These are phyloP conservation scores for Idaea biselata DNA, from an alignment of 2,888 invertebrate genomes.

Conservation along the genomic window DNA sequence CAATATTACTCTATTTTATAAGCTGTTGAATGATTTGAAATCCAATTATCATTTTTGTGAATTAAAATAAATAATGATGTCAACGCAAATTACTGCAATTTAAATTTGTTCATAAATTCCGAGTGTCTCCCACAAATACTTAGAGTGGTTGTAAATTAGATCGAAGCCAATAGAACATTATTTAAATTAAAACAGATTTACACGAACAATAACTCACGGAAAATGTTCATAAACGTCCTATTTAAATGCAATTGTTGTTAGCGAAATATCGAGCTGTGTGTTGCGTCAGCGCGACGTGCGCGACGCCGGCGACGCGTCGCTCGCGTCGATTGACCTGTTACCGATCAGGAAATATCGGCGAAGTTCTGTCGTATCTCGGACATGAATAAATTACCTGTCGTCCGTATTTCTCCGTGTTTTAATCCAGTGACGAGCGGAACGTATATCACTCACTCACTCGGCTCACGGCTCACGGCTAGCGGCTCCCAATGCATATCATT, in stretches of 20 bases:
- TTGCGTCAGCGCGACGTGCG: background rate
- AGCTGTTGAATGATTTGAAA: background rate
- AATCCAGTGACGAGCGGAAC: conserved; percentile 19
- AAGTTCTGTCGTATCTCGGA: conserved; percentile 6
- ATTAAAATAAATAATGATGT: background rate
- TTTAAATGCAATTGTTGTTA: background rate
- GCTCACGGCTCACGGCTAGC: background rate
- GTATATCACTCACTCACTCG: conserved; percentile 19
- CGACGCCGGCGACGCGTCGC: background rate
- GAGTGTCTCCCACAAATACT: background rate
- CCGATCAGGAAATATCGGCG: conserved; percentile 24
- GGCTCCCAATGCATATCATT: conserved; percentile 24
- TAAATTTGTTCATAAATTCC: background rate
- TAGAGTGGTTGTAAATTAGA: background rate
- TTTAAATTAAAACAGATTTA: background rate
- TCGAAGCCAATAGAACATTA: background rate
- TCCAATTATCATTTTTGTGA: background rate
- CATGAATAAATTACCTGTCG: conserved; percentile 23
- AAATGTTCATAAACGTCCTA: background rate
- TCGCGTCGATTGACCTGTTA: conserved; percentile 14
- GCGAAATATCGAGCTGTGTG: background rate
- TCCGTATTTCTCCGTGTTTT: conserved; percentile 15
- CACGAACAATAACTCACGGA: background rate
- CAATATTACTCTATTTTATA: background rate
- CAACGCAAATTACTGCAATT: background rate